Evolutionary conservation across 2,888 invertebrate genomes (phyloP).

Genomic region (Euspilapteryx auroguttella): DNA sequence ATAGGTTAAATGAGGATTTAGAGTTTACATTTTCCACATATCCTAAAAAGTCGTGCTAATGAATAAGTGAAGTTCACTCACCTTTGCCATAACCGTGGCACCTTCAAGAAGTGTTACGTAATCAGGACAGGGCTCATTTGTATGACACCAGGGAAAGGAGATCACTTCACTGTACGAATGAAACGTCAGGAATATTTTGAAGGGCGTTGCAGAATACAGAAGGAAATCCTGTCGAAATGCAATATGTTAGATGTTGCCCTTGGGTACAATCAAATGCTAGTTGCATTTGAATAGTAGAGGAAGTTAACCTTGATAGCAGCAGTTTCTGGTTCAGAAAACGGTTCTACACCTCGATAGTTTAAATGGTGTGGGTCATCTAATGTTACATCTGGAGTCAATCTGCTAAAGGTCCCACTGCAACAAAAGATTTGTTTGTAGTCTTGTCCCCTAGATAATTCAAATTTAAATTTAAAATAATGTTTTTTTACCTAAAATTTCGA

Average conservation of each 20-base stretch:
- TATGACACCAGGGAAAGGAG: constrained; percentile 43
- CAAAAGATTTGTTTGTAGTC: background rate
- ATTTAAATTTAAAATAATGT: background rate
- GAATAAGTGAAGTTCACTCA: too few relatives aligned
- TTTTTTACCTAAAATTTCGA: constrained; percentile 76
- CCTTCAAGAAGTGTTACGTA: constrained; percentile 44
- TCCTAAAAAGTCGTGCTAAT: too few relatives aligned
- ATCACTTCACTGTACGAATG: constrained; percentile 44
- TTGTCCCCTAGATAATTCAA: background rate
- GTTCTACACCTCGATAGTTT: constrained; percentile 30
- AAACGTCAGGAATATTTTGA: constrained; percentile 41
- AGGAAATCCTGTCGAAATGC: constrained; percentile 43
- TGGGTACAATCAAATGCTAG: too few relatives aligned
- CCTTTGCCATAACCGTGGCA: constrained; percentile 41
- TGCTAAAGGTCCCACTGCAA: background rate
- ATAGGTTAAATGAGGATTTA: too few relatives aligned
- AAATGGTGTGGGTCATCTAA: constrained; percentile 29
- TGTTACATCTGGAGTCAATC: constrained; percentile 8
- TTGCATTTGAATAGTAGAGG: too few relatives aligned
- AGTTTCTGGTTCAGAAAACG: constrained; percentile 46
- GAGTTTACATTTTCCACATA: background rate
- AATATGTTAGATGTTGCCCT: too few relatives aligned
- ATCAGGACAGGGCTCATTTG: constrained; percentile 36
- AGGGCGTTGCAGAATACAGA: constrained; percentile 35
- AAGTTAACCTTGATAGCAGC: constrained; percentile 44